Evolutionary conservation across 2,888 invertebrate genomes (phyloP), one percentile per base, ranked within the genome.

Genomic region (Ochropleura leucogaster): DNA sequence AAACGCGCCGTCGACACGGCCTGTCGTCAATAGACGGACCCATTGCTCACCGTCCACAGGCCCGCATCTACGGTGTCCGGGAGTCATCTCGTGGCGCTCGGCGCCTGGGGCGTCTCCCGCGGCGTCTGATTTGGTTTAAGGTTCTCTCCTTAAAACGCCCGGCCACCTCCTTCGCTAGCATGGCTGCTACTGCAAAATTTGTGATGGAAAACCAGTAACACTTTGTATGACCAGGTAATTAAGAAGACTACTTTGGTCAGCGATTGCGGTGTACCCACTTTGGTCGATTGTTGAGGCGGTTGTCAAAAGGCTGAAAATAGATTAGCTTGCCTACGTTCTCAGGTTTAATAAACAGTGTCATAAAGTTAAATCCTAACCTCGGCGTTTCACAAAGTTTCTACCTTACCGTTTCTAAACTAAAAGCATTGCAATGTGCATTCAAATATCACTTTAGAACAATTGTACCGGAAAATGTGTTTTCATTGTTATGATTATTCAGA

Each of bases 401-500:
- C 53, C 16, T 30, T 49, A 16, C 7, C 16, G 0, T 30, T 68
- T n/a, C 16, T n/a, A 40, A 68, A 68, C 64, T 59, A 72, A 83
- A 75, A 82, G 67, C 51, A 57, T 69, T 77, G 12, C 51, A 62
- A 57, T 71, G 65, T 70, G 62, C 63, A 57, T 69, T 72, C 30
- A 68, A 63, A 68, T 68, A 67, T 64, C 51, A 47, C 63, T 79
- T 73, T 14, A 57, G 14, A 60, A 68, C 42, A 73, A 74, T n/a
- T 57, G 49, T 67, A 70, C 75, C 65, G 55, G 76, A 74, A 85
- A 86, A 88, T 86, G 80, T 85, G 77, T 83, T 85, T 85, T 74
- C 82, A 82, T 85, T 82, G 86, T 84, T 51, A 71, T 67, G 82
- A 83, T 85, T 87, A 87, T 87, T 86, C 73, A 78, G 82, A 89